phyloP scores from a whole-genome alignment of 2,888 invertebrate genomes.

The Ctenicera cuprea region DNA sequence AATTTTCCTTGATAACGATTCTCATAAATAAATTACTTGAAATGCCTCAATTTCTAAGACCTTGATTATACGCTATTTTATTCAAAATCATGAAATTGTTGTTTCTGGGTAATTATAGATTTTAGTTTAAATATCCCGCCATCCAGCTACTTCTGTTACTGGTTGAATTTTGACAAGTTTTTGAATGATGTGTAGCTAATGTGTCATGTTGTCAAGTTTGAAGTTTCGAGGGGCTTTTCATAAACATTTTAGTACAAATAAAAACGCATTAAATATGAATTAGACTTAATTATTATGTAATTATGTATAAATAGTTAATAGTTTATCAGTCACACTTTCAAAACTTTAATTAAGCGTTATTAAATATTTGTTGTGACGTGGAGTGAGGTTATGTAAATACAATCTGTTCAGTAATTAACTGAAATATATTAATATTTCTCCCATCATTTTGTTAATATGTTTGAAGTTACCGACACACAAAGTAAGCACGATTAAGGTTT shows the following conservation, averaged over 20 bases:
- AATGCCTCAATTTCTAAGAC: too few species aligned
- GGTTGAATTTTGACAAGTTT: background rate
- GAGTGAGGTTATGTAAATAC: slow-evolving; percentile 47
- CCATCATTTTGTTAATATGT: slow-evolving; percentile 75
- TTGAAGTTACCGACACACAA: slow-evolving; percentile 89
- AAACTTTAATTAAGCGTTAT: background rate
- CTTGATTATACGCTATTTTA: too few species aligned
- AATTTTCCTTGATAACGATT: too few species aligned
- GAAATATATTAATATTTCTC: background rate
- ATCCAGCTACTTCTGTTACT: too few species aligned
- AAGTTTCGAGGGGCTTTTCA: too few species aligned
- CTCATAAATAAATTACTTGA: too few species aligned
- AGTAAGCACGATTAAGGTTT: slow-evolving; percentile 77
- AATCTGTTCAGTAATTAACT: background rate
- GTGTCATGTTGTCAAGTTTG: background rate
- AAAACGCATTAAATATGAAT: too few species aligned
- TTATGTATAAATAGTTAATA: background rate
- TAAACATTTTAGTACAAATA: too few species aligned
- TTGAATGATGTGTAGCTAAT: slow-evolving; percentile 2
- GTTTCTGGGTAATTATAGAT: too few species aligned
- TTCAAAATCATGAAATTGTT: too few species aligned
- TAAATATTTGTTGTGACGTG: slow-evolving; percentile 42
- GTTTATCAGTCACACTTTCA: background rate
- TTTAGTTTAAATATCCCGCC: too few species aligned
- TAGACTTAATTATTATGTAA: background rate